Percentiles rank a stretch among this genome's conserved stretches.
phyloP scores from a whole-genome alignment of 2,888 invertebrate genomes.

The Schizaphis graminum region DNA sequence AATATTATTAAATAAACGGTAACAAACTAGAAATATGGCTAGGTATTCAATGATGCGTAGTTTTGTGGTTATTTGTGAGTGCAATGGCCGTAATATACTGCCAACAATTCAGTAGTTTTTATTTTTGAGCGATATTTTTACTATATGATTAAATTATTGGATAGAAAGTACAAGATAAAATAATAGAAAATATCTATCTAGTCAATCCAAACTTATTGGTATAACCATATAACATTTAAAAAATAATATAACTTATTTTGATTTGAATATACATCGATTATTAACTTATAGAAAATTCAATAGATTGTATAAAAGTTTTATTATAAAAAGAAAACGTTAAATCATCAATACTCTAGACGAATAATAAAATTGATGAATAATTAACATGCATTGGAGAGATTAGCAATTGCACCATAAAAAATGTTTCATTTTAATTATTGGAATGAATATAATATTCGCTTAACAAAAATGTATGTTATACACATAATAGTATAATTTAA shows the following conservation, averaged over 20 bases:
- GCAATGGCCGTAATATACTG: constrained; percentile 2
- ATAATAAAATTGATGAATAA: not conserved
- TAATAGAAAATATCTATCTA: not conserved
- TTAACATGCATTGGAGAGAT: not conserved
- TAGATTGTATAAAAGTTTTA: not conserved
- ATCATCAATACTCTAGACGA: not conserved
- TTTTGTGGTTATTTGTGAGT: constrained; percentile 42
- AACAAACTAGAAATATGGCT: constrained; percentile 4
- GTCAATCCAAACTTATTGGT: not conserved
- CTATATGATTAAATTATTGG: constrained; percentile 19
- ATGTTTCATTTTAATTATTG: not conserved
- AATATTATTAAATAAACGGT: not conserved
- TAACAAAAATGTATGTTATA: not conserved
- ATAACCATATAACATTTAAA: constrained; percentile 1
- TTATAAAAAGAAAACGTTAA: not conserved
- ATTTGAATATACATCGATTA: not conserved
- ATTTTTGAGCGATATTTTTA: not conserved
- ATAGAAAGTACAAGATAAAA: constrained; percentile 13
- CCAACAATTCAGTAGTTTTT: not conserved
- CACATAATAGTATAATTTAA: not conserved
- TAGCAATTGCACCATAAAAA: not conserved
- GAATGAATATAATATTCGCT: not conserved
- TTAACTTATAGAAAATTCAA: not conserved
- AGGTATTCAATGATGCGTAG: constrained; percentile 9
- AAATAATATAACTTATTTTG: constrained; percentile 7